Evolutionary conservation across 2,888 invertebrate genomes (phyloP), one percentile per base, ranked within the genome.

Genomic region (Meghimatium bilineatum): DNA sequence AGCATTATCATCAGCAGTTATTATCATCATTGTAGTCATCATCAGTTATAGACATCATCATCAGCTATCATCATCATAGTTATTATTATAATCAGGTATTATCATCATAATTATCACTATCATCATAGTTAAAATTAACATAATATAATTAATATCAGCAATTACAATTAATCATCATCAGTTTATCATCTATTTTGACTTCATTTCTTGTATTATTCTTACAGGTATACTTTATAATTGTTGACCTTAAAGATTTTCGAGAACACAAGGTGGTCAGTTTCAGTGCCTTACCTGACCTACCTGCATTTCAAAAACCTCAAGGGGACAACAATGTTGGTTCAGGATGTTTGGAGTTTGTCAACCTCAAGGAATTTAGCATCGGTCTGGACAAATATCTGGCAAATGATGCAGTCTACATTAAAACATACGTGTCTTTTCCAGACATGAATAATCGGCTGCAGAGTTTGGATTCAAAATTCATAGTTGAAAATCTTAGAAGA

Each of bases 241-340:
- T 92, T 0, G 93, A 93, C 86, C 93, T 93, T 85, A 89, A 79
- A 44, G 69, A 88, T 63, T 88, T 86, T 44, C 83, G 87, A 10
- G 89, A 92, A 26, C 90, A 93, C 80, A 85, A 92, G 10, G 84
- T 90, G 29, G 93, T 93, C 79, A 89, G 92, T 0, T 93, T 93
- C 87, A 86, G 90, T 49, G 92, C 93, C 1, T 93, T 93, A 82
- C 90, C 91, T 0, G 88, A 87, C 69, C 91, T 91, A 69, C 88
- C 90, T 3, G 92, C 91, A 1, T 93, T 93, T 88, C 87, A 78
- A 67, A 86, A 90, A 52, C 93, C 93, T 14, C 63, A 67, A 32
- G 66, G 63, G 2, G 38, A 72, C 29, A 72, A 38, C 60, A 29
- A 1, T 14, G 26, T 63, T 1, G n/a, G n/a, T n/a, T 36, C 74